A percentile compares a stretch with the other conserved stretches of the same genome.
These are phyloP conservation scores for Halictus rubicundus DNA, from an alignment of 1,140 invertebrate genomes.

Conservation along the genomic window DNA sequence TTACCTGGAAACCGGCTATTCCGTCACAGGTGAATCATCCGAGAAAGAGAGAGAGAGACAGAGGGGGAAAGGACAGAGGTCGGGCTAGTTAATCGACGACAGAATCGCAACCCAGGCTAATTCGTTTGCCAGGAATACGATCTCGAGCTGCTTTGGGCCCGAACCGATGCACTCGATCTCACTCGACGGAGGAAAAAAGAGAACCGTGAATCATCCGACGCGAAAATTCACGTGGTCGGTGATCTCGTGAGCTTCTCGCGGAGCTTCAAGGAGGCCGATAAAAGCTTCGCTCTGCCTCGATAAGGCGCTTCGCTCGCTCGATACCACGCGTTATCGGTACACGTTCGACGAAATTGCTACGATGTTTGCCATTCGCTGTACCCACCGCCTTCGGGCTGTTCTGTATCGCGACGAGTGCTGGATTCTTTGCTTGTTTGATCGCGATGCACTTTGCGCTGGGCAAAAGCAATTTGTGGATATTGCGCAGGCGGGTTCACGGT, in stretches of 20 bases:
- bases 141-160: neutral
- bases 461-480: too few relatives aligned
- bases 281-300: neutral
- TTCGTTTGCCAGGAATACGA: constrained; percentile 52
- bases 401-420: too few relatives aligned
- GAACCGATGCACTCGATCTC: neutral
- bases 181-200: neutral
- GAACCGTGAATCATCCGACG: neutral
- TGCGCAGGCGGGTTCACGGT: too few relatives aligned
- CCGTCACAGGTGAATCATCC: constrained; percentile 61
- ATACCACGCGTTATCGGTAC: neutral
- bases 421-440: too few relatives aligned
- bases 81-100: constrained; percentile 49
- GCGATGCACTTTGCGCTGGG: too few relatives aligned
- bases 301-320: neutral
- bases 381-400: too few relatives aligned
- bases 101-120: constrained; percentile 39
- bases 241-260: neutral
- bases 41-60: neutral
- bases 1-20: constrained; percentile 59
- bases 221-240: neutral
- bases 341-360: too few relatives aligned
- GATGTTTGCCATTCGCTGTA: too few relatives aligned
- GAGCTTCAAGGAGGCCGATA: too few relatives aligned
- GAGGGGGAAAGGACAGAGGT: constrained; percentile 13